Percentiles rank a stretch among this genome's conserved stretches.
Evolutionary conservation across 1,140 invertebrate genomes (phyloP).

Genomic region (Diprion similis): DNA sequence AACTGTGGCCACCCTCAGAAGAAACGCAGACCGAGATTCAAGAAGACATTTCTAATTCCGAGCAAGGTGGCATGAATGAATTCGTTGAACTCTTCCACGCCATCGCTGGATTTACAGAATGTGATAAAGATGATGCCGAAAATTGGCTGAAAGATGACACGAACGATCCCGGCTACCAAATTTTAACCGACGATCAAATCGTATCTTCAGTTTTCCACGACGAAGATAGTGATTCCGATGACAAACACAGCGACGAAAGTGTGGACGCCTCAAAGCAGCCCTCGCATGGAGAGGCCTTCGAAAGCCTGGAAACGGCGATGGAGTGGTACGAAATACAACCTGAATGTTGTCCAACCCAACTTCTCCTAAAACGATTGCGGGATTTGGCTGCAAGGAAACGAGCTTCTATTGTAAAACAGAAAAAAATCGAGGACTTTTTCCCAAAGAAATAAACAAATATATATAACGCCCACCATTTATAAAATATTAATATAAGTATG

Average conservation of each 20-base stretch:
- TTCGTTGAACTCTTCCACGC: conserved; percentile 15
- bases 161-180: conserved; percentile 21
- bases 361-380: no score
- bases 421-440: neutral
- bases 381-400: neutral
- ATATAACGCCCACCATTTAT: no score
- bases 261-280: conserved; percentile 6
- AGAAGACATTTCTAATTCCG: conserved; percentile 11
- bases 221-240: conserved; percentile 11
- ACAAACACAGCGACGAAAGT: conserved; percentile 17
- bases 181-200: conserved; percentile 19
- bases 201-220: conserved; percentile 11
- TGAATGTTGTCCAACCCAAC: conserved; percentile 20
- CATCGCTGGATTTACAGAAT: conserved; percentile 19
- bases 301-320: conserved; percentile 13
- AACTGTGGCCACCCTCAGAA: conserved; percentile 7
- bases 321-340: conserved; percentile 18
- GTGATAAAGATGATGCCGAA: conserved; percentile 17
- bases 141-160: conserved; percentile 17
- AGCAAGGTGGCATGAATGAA: conserved; percentile 14
- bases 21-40: neutral
- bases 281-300: conserved; percentile 16
- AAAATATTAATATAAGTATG: no score
- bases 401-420: neutral
- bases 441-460: no score